Base-by-base conservation (phyloP, 2,888 invertebrate genomes). In the Polydrusus cervinus region DNA sequence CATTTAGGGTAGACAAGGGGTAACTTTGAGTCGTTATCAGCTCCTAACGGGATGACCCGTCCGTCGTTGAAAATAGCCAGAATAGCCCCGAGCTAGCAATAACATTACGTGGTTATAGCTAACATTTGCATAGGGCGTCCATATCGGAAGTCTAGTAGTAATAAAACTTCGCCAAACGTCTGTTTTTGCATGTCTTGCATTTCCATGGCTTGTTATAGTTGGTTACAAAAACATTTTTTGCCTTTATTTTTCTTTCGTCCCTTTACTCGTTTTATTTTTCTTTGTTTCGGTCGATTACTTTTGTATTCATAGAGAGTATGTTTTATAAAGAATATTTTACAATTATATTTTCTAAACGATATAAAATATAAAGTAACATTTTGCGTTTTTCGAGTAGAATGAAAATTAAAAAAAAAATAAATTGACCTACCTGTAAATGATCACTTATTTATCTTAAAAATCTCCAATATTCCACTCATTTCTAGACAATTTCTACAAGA, bases 1-100 rank as follows among this genome's bases (percentile, higher is more conserved):
- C 73, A 76, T 76, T 74, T 76, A 67, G 74, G 71, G 68, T 51
- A 74, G 71, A 74, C 73, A 69, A 71, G 71, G 74, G 74, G 71
- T 64, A 61, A 71, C 49, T 64, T 80, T 76, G 76, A 75, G 80
- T 84, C 85, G 85, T 86, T 86, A 86, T 86, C 86, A 86, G 85
- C 82, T 82, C 81, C 82, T 85, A 85, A 84, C 82, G 81, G 82
- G 85, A 82, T 86, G 86, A 86, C 86, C 86, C 86, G 86, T 86
- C 86, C 86, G 83, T 82, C 81, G 80, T 81, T 83, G 75, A 40
- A 66, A 83, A 81, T 79, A 78, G 80, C 81, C 80, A 75, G 69
- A 77, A 79, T 79, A 73, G 79, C 79, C 80, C 76, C 71, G 18
- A 80, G 78, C 80, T 80, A 77, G 79, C 80, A 81, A 79, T 83